Conservation (phyloP, 2,113 vertebrate genomes). For the Pelecanus crispus region DNA sequence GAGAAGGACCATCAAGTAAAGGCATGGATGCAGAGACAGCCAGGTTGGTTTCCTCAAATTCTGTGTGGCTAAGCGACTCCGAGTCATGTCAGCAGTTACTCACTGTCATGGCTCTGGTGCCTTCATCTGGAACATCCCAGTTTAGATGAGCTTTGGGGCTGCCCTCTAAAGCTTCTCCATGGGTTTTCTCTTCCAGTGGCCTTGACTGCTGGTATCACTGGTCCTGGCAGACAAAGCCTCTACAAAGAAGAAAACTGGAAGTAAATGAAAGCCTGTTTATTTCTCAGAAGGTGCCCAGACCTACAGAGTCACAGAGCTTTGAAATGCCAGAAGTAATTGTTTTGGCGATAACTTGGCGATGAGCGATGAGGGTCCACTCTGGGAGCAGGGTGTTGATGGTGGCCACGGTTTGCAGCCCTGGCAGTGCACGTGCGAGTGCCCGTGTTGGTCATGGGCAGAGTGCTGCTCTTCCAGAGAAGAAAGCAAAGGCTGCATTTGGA, state of each 20-base stretch:
- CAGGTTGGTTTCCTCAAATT: background rate
- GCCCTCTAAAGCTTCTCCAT: background rate
- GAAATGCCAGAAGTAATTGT: background rate
- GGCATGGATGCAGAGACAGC: background rate
- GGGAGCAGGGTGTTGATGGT: background rate
- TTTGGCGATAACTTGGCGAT: background rate
- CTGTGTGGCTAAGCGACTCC: background rate
- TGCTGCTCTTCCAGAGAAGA: background rate
- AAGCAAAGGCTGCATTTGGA: background rate
- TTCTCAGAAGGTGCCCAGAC: background rate
- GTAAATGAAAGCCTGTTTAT: background rate
- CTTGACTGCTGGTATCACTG: background rate
- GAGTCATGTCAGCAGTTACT: background rate
- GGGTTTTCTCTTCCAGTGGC: background rate
- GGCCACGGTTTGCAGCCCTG: accelerated
- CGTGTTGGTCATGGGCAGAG: background rate
- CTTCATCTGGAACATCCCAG: background rate
- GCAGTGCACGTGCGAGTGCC: accelerated
- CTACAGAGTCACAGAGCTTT: background rate
- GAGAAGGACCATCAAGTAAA: background rate
- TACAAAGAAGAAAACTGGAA: background rate
- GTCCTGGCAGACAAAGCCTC: background rate
- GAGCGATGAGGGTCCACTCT: accelerated
- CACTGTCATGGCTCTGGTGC: background rate
- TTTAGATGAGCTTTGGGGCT: background rate